phyloP scores from a whole-genome alignment of 2,888 invertebrate species.

The Agonopterix subpropinquella region DNA sequence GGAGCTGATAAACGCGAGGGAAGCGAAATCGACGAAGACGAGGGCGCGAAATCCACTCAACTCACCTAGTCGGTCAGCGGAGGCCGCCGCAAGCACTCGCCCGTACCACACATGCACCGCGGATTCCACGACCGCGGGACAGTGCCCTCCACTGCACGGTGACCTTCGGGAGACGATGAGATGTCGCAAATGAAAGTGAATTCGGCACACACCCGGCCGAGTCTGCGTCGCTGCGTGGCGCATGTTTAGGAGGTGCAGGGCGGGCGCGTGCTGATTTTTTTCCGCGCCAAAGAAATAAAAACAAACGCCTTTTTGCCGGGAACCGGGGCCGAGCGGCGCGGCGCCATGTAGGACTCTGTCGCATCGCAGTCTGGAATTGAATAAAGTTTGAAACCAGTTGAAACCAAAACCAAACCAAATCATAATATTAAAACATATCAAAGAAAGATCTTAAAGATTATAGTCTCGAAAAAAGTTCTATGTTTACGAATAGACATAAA shows the following conservation, averaged over 20 bases:
- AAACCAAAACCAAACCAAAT: background rate
- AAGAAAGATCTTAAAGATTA: background rate
- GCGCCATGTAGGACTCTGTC: conserved; percentile 7
- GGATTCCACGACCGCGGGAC: conserved; percentile 16
- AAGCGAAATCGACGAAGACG: conserved; percentile 49
- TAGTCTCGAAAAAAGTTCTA: conserved; percentile 3
- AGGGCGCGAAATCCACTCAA: conserved; percentile 58
- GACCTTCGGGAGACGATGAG: conserved; percentile 72
- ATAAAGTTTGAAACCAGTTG: background rate
- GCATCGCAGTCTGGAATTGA: background rate
- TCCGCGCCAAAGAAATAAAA: conserved; percentile 73
- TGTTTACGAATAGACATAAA: conserved; percentile 16
- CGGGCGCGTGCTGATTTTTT: conserved; percentile 72
- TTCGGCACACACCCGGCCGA: conserved; percentile 68
- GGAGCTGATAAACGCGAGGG: conserved; percentile 60
- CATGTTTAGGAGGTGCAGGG: conserved; percentile 76
- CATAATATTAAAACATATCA: background rate
- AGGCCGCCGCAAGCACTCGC: conserved; percentile 55
- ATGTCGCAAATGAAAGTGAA: conserved; percentile 77
- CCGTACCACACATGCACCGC: conserved; percentile 47
- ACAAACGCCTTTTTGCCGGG: conserved; percentile 70
- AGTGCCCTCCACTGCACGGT: conserved; percentile 50
- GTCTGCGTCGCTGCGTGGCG: conserved; percentile 76
- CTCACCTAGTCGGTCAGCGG: conserved; percentile 69
- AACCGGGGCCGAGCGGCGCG: conserved; percentile 50